phyloP scores from a whole-genome alignment of 2,797 vertebrate genomes.

The Astyanax mexicanus region DNA sequence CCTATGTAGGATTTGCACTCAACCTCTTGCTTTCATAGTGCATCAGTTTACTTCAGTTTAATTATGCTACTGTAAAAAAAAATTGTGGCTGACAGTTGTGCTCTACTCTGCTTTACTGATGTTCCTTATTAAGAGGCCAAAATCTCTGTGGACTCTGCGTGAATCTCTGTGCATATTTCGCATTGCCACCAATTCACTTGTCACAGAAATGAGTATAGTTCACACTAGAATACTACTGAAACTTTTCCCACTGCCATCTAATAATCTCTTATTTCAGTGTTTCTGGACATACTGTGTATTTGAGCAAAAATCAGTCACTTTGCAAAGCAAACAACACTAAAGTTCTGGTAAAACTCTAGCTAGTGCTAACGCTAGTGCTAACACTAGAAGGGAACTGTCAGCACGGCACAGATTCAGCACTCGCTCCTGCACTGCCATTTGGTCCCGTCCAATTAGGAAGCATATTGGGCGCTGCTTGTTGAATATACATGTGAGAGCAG shows the following conservation, averaged over 20 bases:
- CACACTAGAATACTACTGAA: not conserved
- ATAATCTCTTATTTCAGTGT: not conserved
- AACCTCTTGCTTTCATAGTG: too few species aligned
- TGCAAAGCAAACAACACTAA: not conserved
- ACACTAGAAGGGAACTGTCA: slow-evolving; percentile 33
- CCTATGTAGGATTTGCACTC: too few species aligned
- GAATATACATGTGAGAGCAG: slow-evolving; percentile 40
- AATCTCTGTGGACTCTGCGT: too few species aligned
- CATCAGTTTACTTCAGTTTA: too few species aligned
- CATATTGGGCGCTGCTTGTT: slow-evolving; percentile 45
- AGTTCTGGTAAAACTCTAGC: not conserved
- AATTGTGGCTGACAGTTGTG: too few species aligned
- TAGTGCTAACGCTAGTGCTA: not conserved
- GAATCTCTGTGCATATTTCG: too few species aligned
- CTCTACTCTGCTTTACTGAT: too few species aligned
- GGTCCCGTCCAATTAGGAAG: slow-evolving; percentile 38
- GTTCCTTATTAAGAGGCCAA: too few species aligned
- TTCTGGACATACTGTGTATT: too few species aligned
- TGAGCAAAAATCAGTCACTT: not conserved
- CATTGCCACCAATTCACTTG: too few species aligned
- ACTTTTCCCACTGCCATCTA: not conserved
- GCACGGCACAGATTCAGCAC: slow-evolving; percentile 8
- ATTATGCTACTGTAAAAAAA: too few species aligned
- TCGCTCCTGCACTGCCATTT: slow-evolving; percentile 44
- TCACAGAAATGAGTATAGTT: not conserved